Evolutionary conservation across 2,797 vertebrate genomes (phyloP), one percentile per base, ranked within the genome.

Genomic region (Bucorvus abyssinicus): DNA sequence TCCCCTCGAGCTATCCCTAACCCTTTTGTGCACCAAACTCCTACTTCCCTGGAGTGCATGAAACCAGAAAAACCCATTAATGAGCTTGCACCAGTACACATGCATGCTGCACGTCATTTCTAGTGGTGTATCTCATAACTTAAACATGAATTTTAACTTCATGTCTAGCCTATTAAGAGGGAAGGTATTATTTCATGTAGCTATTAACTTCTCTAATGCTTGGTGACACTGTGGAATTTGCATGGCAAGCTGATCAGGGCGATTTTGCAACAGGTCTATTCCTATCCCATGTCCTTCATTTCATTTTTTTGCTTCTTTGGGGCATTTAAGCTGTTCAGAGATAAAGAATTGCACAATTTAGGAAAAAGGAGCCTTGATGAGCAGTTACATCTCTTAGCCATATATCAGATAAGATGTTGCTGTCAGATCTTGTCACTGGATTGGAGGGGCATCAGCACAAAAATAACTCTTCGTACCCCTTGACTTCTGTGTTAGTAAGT

Each of bases 31-130:
- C 18, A 27, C 38, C 32, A 44, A 85, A 30, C 4, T 18, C 36
- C 18, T 60, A 4, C 52, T 63, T 90, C 44, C 27, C 27, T 26
- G 44, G 38, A 52, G 22, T 9, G 30, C 27, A 49, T 26, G 76
- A 87, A 77, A 50, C 56, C 75, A 75, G 74, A 80, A 78, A 60
- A 74, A 22, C 10, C 29, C 14, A 14, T 22, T 42, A 16, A 40
- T 92, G 45, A 80, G 57, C 50, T 60, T n/a, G 13, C 7, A 26
- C 18, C 11, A 30, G 45, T 79, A 15, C 14, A 22, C 19, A 15
- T 6, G 34, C 0, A 0, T 21, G 36, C 12, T 71, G 81, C 26
- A 11, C 1, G 47, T 50, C 6, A 38, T 27, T 76, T 64, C 67
- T 50, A 19, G 47, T 50, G 30, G 10, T n/a, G 30, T 21, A 19